Base-by-base conservation (phyloP, 1,140 invertebrate genomes). In the Leptinotarsa lineolata region DNA sequence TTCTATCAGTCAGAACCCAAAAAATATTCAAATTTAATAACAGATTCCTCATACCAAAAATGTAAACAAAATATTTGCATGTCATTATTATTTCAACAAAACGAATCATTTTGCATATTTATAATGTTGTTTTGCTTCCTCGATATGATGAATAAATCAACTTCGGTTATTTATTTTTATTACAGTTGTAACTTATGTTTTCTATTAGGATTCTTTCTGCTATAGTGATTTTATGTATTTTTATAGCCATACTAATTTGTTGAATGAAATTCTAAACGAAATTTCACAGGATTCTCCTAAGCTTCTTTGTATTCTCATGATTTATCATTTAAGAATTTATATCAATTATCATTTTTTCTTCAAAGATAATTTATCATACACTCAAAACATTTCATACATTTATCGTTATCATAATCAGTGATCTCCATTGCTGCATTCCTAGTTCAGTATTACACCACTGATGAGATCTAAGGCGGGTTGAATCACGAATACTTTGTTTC, bases 181-280 rank as follows among this genome's bases (percentile, higher is more conserved):
- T 75, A 68, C 58, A 18, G 74, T 63, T 16, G 68, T 75, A 75
- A 68, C 45, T 76, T 73, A 54, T 66, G 48, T 76, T 76, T 76
- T 73, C 74, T 76, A 76, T 76, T 76, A 76, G 73, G 63, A 76
- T 76, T 76, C 72, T 72, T 75, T 64, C 60, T 39, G 30, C 5
- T 69, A 44, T 63, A 69, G 58, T 76, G 64, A 69, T 63, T 69
- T 71, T 70, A 70, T 70, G 24, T 73, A n/a, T 11, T 76, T 76
- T 76, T 76, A 76, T 73, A 39, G 67, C 22, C 54, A 69, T 67
- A 71, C 67, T 76, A 76, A 76, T 76, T 76, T 76, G 74, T 76
- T 73, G 71, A 72, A 68, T 70, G 63, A 39, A 65, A 1, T 65
- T 65, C 20, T 65, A 6, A 24, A 18, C 11, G n/a, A 22, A 24